Evolutionary conservation across 2,888 invertebrate species (phyloP), one percentile per base, ranked within the genome.

Genomic region (Pomacea canaliculata): DNA sequence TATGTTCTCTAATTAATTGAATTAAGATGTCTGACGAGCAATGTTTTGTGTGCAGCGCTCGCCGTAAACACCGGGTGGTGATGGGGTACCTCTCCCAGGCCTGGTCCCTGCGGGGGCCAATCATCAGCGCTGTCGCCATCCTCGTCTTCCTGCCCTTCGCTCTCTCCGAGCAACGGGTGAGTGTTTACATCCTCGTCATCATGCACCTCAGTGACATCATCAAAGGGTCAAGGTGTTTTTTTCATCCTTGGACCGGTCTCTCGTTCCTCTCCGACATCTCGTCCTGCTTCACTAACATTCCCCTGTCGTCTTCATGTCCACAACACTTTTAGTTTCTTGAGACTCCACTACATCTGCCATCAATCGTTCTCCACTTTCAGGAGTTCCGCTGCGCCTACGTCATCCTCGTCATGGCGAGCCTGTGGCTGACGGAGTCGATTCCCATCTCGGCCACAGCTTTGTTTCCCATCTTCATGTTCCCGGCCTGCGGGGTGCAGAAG

Each of bases 361-460:
- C 10, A 59, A n/a, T 7, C 13, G 3, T 23, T 23, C 23, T 56
- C 12, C 56, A 0, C 1, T 63, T 63, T 19, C 63, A 73, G 73
- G 46, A 66, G 23, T 51, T 46, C 3, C 70, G 71, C 1, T 76
- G 76, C 16, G 73, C 70, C 23, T 79, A 79, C 69, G 68, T 71
- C 37, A 27, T 79, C 60, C 10, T 74, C 13, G 76, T 79, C 65
- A 79, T 79, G 76, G 79, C 78, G 7, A 12, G 71, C 59, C 16
- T 76, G 62, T 79, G 79, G 79, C 62, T 79, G 16, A 79, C 79
- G 5, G 79, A 79, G 70, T 56, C 76, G 37, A 60, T 79, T 48
- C 79, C 79, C 59, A 77, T 79, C 69, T 51, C 79, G 18, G 76
- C 66, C 71, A 79, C 79, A 13, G 73, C 79, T 12, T 69, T 79